Evolutionary conservation across 2,113 vertebrate genomes (phyloP).

Genomic region (Motacilla tschutschensis): DNA sequence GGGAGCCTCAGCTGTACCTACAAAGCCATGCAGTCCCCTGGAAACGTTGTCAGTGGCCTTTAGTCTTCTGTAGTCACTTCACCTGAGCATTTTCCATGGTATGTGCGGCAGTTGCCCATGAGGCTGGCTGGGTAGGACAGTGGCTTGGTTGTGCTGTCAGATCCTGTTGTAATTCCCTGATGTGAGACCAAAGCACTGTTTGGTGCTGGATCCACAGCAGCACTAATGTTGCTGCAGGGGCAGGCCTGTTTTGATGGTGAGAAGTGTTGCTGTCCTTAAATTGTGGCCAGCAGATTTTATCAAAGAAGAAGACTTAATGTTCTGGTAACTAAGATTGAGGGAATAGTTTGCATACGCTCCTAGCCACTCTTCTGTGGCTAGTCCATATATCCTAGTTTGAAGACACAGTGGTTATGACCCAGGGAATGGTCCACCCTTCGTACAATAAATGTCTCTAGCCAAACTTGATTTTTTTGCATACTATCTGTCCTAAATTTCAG

Average conservation of each 20-base stretch:
- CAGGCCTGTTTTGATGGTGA: not conserved
- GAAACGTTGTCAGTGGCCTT: not conserved
- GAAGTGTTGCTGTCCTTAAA: not conserved
- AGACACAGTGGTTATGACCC: not conserved
- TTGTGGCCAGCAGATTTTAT: not conserved
- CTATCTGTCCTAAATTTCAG: not conserved
- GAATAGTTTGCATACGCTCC: not conserved
- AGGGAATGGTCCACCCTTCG: not conserved
- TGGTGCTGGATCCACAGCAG: not conserved
- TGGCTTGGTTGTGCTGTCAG: not conserved
- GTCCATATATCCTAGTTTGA: not conserved
- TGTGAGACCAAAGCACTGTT: not conserved
- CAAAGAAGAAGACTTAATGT: not conserved
- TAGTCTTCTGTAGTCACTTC: not conserved
- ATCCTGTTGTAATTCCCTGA: not conserved
- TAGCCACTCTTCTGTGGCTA: not conserved
- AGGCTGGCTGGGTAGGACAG: not conserved
- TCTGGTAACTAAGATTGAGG: not conserved
- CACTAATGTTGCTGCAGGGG: not conserved
- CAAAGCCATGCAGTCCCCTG: not conserved
- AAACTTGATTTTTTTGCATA: not conserved
- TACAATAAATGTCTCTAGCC: not conserved
- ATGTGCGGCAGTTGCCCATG: not conserved
- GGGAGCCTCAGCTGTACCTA: not conserved
- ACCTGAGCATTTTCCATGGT: not conserved